A percentile compares a stretch with the other conserved stretches of the same genome.
These are phyloP conservation scores for Acronicta aceris DNA, from an alignment of 2,888 invertebrate genomes.

Conservation along the genomic window DNA sequence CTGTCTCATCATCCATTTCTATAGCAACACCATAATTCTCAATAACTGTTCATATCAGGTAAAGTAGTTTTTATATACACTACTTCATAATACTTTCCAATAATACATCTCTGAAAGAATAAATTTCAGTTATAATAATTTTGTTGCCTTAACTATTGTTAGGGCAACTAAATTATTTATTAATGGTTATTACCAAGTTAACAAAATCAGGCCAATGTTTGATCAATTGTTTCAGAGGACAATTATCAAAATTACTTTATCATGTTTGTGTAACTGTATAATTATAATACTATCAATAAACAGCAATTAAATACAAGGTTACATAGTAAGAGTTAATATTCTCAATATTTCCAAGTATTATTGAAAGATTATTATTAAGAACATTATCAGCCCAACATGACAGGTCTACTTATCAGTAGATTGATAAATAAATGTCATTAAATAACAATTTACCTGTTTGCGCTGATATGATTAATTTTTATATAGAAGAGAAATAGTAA, in stretches of 20 bases:
- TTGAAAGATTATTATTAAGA: constrained; percentile 44
- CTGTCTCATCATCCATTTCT: too few species aligned
- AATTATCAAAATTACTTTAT: constrained; percentile 20
- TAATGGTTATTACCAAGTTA: too few species aligned
- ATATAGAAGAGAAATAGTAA: constrained; percentile 6
- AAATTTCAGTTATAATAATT: too few species aligned
- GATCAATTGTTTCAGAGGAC: constrained; percentile 4
- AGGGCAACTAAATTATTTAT: too few species aligned
- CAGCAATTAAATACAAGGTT: constrained; percentile 19
- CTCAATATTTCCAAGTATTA: constrained; percentile 16
- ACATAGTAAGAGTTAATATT: constrained; percentile 7
- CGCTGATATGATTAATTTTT: constrained; percentile 21
- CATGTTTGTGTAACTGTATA: constrained; percentile 4
- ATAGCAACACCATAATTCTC: too few species aligned
- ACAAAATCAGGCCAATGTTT: constrained; percentile 9
- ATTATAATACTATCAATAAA: constrained; percentile 1
- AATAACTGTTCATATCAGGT: too few species aligned
- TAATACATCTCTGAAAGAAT: too few species aligned
- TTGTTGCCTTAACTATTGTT: too few species aligned
- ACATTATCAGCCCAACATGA: constrained; percentile 34
- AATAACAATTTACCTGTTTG: constrained; percentile 28
- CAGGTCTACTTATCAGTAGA: constrained; percentile 36
- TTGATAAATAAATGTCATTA: constrained; percentile 42
- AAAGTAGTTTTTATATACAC: too few species aligned
- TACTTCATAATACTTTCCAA: too few species aligned